Evolutionary conservation across 2,797 vertebrate species (phyloP), one percentile per base, ranked within the genome.

Genomic region (Sphenodon punctatus): DNA sequence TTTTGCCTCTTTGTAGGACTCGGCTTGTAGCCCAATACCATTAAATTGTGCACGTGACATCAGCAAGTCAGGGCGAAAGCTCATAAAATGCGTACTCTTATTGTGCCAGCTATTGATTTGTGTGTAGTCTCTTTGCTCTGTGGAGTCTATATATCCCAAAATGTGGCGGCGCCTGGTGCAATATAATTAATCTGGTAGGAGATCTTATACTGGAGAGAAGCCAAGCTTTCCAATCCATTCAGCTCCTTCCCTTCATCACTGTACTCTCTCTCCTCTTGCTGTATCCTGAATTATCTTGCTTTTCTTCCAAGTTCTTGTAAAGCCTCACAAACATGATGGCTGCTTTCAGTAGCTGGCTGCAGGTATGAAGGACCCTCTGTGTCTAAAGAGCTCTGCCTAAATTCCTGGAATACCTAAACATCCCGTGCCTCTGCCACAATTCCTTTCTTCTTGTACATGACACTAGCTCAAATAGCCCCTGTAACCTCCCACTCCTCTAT

Each of bases 211-310:
- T 91, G 90, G 89, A 88, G 81, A 68, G 55, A 38, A 55, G 90
- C 87, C 92, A 92, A 80, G 58, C 93, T 92, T 92, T 88, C 88
- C 88, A 89, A 92, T 90, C 80, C 89, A 91, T 89, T 93, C 90
- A 93, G 77, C 51, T 51, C 88, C 89, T 89, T 81, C 93, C 86
- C 75, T 85, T 85, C 90, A 91, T 85, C 80, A 85, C 86, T 80
- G 81, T n/a, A n/a, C 80, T 88, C 89, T 86, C 87, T 67, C 85
- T 82, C 77, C 79, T 86, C 77, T 82, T 69, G 87, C 72, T 89
- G 74, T 71, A 55, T 70, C 74, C 84, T 76, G 86, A 89, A 67
- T 90, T 88, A 91, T n/a, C n/a, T n/a, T n/a, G n/a, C 88, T 90
- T 83, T 83, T 76, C 80, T 91, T 89, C 66, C 63, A 88, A 77